Evolutionary conservation across 1,140 invertebrate genomes (phyloP).

Genomic region (Cherax quadricarinatus): DNA sequence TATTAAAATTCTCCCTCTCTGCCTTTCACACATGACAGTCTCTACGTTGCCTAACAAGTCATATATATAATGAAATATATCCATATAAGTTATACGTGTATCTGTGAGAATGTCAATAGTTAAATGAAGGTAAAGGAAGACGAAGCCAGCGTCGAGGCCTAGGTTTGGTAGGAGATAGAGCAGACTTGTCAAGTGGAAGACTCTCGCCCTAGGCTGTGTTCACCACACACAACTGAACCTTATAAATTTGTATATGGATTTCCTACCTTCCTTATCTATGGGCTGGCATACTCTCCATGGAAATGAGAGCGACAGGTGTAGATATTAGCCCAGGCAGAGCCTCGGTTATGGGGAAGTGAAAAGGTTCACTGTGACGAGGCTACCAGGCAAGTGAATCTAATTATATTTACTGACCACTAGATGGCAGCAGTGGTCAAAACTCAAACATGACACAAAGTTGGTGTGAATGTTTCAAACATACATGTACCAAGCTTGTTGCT

Average conservation of each 20-base stretch:
- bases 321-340: not conserved
- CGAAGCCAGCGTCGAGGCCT: slow-evolving; percentile 1
- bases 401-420: slow-evolving; percentile 55
- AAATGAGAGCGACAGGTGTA: not conserved
- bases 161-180: slow-evolving; percentile 42
- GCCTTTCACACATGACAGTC: not conserved
- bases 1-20: not conserved
- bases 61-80: no score
- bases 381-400: slow-evolving; percentile 28
- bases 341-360: not conserved
- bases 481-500: not conserved
- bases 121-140: not conserved
- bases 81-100: no score
- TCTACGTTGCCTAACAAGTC: not conserved
- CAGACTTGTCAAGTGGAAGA: slow-evolving; percentile 67
- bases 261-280: not conserved
- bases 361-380: not conserved
- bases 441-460: slow-evolving; percentile 63
- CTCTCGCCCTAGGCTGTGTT: slow-evolving; percentile 36
- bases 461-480: slow-evolving; percentile 63
- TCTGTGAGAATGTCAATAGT: no score
- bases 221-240: slow-evolving; percentile 53
- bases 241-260: slow-evolving; percentile 48
- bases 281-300: not conserved
- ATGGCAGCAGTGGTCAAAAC: slow-evolving; percentile 63